These are phyloP conservation scores for Clivina fossor DNA, from an alignment of 2,888 invertebrate genomes.

Conservation along the genomic window DNA sequence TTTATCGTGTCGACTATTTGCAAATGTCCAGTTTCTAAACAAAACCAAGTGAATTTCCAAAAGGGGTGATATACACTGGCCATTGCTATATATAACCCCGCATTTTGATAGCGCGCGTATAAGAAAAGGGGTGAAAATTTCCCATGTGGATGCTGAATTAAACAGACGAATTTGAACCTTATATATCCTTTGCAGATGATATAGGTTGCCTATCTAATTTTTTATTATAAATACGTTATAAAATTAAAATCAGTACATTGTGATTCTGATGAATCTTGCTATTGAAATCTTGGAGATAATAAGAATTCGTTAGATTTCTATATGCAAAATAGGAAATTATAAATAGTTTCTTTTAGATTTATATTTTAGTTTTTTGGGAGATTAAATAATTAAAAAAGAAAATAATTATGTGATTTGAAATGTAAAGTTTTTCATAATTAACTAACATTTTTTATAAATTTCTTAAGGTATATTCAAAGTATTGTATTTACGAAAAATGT, in stretches of 20 bases:
- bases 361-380: no score
- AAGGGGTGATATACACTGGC: slow-evolving; percentile 13
- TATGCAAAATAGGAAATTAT: no score
- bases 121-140: slow-evolving; percentile 41
- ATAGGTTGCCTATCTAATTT: background rate
- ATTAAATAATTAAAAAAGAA: no score
- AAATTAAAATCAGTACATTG: slow-evolving; percentile 25
- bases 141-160: slow-evolving; percentile 33
- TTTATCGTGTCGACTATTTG: no score
- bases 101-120: slow-evolving; percentile 33
- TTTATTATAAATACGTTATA: slow-evolving; percentile 15
- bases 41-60: slow-evolving; percentile 6
- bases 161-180: background rate
- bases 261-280: slow-evolving; percentile 25
- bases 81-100: slow-evolving; percentile 2
- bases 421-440: no score
- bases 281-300: no score
- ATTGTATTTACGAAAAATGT: no score
- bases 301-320: no score
- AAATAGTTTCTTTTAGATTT: no score
- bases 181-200: background rate
- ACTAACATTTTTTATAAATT: no score
- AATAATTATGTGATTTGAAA: no score
- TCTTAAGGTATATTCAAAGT: no score
- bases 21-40: slow-evolving; percentile 9